These are phyloP conservation scores for Pagrus major DNA, from an alignment of 2,113 vertebrate genomes.

Conservation along the genomic window DNA sequence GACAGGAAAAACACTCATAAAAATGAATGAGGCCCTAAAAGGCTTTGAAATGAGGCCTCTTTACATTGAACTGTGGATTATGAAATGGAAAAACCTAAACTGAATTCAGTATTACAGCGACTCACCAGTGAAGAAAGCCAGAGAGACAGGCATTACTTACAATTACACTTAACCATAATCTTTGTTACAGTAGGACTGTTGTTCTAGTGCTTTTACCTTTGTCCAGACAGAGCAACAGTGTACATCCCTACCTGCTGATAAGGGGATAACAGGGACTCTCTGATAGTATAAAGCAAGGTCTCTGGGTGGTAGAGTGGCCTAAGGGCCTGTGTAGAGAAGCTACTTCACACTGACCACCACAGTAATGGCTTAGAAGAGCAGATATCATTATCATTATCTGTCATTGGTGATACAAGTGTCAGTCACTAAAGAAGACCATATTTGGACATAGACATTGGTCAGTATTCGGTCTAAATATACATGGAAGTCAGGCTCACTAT, in stretches of 20 bases:
- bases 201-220: slow-evolving; percentile 68
- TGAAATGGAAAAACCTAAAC: slow-evolving; percentile 53
- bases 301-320: slow-evolving; percentile 68
- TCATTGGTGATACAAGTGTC: slow-evolving; percentile 67
- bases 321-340: slow-evolving; percentile 59
- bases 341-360: slow-evolving; percentile 74
- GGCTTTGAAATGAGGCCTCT: slow-evolving; percentile 60
- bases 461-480: slow-evolving; percentile 36
- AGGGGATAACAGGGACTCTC: slow-evolving; percentile 75
- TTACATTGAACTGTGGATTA: slow-evolving; percentile 64
- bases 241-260: slow-evolving; percentile 54
- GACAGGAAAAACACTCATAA: slow-evolving; percentile 83
- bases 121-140: slow-evolving; percentile 30
- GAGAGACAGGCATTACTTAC: slow-evolving; percentile 7
- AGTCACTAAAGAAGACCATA: slow-evolving; percentile 59
- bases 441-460: slow-evolving; percentile 55
- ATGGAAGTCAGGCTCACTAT: slow-evolving; percentile 3
- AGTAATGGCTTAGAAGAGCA: slow-evolving; percentile 61
- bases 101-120: slow-evolving; percentile 34
- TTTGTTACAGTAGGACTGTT: slow-evolving; percentile 35
- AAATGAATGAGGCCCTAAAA: slow-evolving; percentile 76
- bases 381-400: slow-evolving; percentile 74
- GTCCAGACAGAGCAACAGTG: slow-evolving; percentile 44
- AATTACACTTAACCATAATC: slow-evolving; percentile 34
- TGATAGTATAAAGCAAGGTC: slow-evolving; percentile 56